Evolutionary conservation across 2,888 invertebrate genomes (phyloP).

Genomic region (Dilophus febrilis): DNA sequence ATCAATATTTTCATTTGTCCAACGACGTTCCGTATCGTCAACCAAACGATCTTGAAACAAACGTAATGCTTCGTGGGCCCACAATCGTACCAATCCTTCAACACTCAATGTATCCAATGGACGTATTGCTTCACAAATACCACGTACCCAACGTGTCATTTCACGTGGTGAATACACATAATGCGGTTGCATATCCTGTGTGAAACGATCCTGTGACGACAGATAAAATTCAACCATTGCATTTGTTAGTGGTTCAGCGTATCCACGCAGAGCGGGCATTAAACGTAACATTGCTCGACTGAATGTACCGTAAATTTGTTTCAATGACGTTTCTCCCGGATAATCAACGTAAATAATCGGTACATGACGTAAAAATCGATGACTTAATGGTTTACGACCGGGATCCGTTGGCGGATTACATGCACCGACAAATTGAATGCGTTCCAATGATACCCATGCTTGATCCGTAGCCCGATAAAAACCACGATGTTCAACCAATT

Average conservation of each 20-base stretch:
- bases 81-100: slow-evolving; percentile 91
- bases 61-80: slow-evolving; percentile 97
- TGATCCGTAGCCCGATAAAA: slow-evolving; percentile 84
- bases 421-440: slow-evolving; percentile 98
- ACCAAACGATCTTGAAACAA: slow-evolving; percentile 94
- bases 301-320: slow-evolving; percentile 97
- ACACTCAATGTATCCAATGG: slow-evolving; percentile 82
- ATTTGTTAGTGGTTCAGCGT: slow-evolving; percentile 90
- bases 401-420: slow-evolving; percentile 99
- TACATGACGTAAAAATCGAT: slow-evolving; percentile 74
- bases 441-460: slow-evolving; percentile 90
- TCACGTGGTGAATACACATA: slow-evolving; percentile 98
- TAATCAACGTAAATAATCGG: slow-evolving; percentile 99
- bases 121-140: slow-evolving; percentile 96
- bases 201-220: slow-evolving; percentile 91
- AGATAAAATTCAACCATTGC: slow-evolving; percentile 99
- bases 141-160: slow-evolving; percentile 98
- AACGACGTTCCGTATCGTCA: slow-evolving; percentile 81
- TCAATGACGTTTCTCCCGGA: slow-evolving; percentile 92
- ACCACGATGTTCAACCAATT: slow-evolving; percentile 90
- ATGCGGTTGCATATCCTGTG: slow-evolving; percentile 99
- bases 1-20: slow-evolving; percentile 98
- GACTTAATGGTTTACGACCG: slow-evolving; percentile 78
- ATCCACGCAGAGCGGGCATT: slow-evolving; percentile 79
- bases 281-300: slow-evolving; percentile 94